Conservation (phyloP, 2,797 vertebrate species). For the Valencia hispanica region DNA sequence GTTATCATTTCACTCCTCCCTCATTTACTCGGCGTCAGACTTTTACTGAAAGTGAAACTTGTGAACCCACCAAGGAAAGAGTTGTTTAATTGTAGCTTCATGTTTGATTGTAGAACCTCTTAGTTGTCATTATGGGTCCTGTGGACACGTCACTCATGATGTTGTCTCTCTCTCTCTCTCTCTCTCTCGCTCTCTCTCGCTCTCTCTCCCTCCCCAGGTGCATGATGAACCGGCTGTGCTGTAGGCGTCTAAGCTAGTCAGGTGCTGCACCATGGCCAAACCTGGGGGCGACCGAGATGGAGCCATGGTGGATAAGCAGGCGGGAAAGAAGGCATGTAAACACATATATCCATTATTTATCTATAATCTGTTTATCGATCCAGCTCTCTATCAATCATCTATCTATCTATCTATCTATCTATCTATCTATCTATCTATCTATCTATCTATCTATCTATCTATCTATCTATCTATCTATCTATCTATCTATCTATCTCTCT, state of each 20-base stretch:
- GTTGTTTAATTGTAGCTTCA: slow-evolving; percentile 24
- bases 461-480: too few relatives aligned
- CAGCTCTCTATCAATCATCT: too few relatives aligned
- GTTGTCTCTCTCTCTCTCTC: too few relatives aligned
- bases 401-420: too few relatives aligned
- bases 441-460: too few relatives aligned
- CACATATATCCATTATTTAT: too few relatives aligned
- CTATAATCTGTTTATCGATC: too few relatives aligned
- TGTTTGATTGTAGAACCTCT: slow-evolving; percentile 7
- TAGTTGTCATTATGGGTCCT: too few relatives aligned
- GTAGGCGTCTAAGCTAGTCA: slow-evolving; percentile 89
- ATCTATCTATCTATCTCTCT: too few relatives aligned
- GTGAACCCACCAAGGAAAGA: slow-evolving; percentile 2
- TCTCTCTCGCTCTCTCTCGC: too few relatives aligned
- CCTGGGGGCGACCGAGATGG: slow-evolving; percentile 95
- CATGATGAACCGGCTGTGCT: slow-evolving; percentile 89
- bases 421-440: too few relatives aligned
- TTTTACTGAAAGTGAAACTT: slow-evolving; percentile 4
- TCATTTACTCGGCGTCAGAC: slow-evolving; percentile 9
- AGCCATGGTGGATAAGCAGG: slow-evolving; percentile 98
- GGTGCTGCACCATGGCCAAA: slow-evolving; percentile 97
- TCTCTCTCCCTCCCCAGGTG: slow-evolving; percentile 84
- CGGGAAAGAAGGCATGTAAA: slow-evolving; percentile 91
- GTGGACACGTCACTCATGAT: slow-evolving; percentile 18
- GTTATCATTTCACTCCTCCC: slow-evolving; percentile 10